phyloP scores from a whole-genome alignment of 2,113 vertebrate genomes.

The Grammomys dolichurus region DNA sequence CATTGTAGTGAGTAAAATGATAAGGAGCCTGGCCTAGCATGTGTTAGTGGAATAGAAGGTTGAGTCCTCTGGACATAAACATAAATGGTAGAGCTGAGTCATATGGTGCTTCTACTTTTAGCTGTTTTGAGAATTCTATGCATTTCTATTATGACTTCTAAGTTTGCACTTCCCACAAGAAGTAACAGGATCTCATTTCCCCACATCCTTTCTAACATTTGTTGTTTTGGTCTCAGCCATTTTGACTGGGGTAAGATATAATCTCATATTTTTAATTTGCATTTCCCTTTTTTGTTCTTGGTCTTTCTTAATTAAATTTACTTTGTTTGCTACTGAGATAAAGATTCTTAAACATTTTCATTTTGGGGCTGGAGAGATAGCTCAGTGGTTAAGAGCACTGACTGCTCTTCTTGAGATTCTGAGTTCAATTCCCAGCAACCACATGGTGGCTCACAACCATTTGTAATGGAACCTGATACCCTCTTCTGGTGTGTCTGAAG shows the following conservation, averaged over 20 bases:
- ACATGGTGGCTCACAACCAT: too few relatives aligned
- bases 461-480: too few relatives aligned
- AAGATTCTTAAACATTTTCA: not conserved
- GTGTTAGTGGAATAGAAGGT: not conserved
- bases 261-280: not conserved
- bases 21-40: not conserved
- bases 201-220: not conserved
- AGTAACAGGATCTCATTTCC: not conserved
- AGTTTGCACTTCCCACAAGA: not conserved
- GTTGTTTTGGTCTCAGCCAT: not conserved
- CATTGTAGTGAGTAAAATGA: not conserved
- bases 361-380: not conserved
- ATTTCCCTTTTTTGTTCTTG: not conserved
- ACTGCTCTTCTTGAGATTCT: too few relatives aligned
- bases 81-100: not conserved
- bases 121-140: not conserved
- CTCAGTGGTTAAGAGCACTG: too few relatives aligned
- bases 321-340: not conserved
- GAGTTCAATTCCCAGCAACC: too few relatives aligned
- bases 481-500: too few relatives aligned
- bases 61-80: not conserved
- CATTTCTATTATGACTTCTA: not conserved
- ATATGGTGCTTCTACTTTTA: not conserved
- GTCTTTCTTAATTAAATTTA: not conserved
- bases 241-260: not conserved